These are phyloP conservation scores for Acropternis orthonyx DNA, from an alignment of 2,797 vertebrate genomes.

Conservation along the genomic window DNA sequence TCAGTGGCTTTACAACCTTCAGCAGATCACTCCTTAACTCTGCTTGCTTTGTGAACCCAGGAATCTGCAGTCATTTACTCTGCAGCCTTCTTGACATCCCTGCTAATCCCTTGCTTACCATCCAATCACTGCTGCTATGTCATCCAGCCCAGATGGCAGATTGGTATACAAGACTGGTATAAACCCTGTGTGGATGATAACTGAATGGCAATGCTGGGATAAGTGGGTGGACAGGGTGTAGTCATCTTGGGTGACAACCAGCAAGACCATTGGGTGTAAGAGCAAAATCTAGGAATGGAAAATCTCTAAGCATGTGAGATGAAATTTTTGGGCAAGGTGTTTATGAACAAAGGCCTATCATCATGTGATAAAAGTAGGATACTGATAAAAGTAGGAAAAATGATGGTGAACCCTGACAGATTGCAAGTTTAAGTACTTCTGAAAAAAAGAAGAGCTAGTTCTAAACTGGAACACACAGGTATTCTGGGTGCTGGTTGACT, in stretches of 20 bases:
- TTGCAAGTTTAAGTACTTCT: not conserved
- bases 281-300: not conserved
- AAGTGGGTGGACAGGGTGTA: not conserved
- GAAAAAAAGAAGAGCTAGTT: not conserved
- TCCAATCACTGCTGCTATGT: not conserved
- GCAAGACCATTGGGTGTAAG: not conserved
- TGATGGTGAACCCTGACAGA: not conserved
- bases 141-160: too few relatives aligned
- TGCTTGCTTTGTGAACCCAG: not conserved
- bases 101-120: not conserved
- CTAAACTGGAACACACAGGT: not conserved
- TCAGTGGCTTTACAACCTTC: not conserved
- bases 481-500: not conserved
- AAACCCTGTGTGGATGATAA: not conserved
- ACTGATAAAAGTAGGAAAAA: not conserved
- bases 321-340: conserved; percentile 18
- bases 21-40: not conserved
- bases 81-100: not conserved
- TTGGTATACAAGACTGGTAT: not conserved
- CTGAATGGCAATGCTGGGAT: not conserved
- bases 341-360: conserved; percentile 3
- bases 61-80: not conserved
- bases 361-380: conserved; percentile 17
- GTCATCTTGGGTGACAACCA: not conserved
- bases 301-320: not conserved